Percentiles rank a stretch among this genome's conserved stretches.
phyloP scores from a whole-genome alignment of 35 echinoderm and acorn worm species.

The Ophiothrix spiculata region DNA sequence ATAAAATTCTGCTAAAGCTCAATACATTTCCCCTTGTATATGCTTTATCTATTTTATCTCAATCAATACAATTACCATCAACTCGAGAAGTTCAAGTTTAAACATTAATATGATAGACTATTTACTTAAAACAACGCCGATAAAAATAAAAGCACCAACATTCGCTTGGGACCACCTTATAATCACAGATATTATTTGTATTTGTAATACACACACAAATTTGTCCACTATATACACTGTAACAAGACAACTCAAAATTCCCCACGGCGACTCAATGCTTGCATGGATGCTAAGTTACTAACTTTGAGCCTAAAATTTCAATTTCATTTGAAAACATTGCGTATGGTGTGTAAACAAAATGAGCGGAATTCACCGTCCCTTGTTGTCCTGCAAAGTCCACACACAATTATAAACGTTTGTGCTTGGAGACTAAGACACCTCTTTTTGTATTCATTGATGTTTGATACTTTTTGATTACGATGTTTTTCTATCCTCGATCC shows the following conservation, averaged over 20 bases:
- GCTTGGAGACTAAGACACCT: neutral
- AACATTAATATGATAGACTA: no score
- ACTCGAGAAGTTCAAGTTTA: no score
- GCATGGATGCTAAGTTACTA: neutral
- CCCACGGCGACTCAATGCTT: neutral
- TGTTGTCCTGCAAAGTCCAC: conserved; percentile 7
- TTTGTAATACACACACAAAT: neutral
- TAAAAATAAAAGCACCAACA: no score
- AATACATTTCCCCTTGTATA: no score
- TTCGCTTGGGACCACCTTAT: neutral
- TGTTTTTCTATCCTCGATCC: neutral
- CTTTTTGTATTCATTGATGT: neutral
- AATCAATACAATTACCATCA: no score
- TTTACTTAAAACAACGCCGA: no score
- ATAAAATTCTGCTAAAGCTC: no score
- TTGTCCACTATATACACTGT: neutral
- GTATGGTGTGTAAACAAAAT: neutral
- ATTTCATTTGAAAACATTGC: conserved; percentile 13
- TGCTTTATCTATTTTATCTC: no score
- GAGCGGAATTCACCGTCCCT: neutral
- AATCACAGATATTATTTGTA: conserved; percentile 10
- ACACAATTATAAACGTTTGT: neutral
- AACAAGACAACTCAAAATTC: neutral
- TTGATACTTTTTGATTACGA: neutral
- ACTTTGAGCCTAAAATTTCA: neutral